A percentile compares a stretch with the other conserved stretches of the same genome.
phyloP scores from a whole-genome alignment of 1,140 invertebrate species.

The Drosophila sechellia region DNA sequence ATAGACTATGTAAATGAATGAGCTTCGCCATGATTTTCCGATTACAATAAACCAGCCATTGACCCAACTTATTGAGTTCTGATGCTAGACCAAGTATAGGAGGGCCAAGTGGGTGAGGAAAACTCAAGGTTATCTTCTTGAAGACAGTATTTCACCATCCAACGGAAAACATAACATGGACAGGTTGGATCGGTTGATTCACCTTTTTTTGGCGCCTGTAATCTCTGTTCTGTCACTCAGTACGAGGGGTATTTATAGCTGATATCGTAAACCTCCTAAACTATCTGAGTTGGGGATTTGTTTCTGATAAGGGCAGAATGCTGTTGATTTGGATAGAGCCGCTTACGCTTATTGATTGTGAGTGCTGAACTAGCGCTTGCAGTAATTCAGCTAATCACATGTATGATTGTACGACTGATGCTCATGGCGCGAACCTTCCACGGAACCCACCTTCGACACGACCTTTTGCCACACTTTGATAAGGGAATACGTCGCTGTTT shows the following conservation, averaged over 20 bases:
- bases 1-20: background rate
- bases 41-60: conserved; percentile 27
- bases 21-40: background rate
- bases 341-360: background rate
- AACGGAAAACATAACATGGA: background rate
- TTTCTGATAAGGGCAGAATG: conserved; percentile 6
- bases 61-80: conserved; percentile 32
- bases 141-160: conserved; percentile 25
- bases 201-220: conserved; percentile 8
- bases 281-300: conserved; percentile 5
- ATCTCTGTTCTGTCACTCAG: conserved; percentile 22
- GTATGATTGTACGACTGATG: background rate
- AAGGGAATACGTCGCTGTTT: conserved; percentile 1
- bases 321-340: conserved; percentile 1
- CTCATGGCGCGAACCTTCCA: background rate
- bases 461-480: conserved; percentile 28
- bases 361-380: background rate
- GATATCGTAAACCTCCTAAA: conserved; percentile 15
- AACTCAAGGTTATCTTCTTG: background rate
- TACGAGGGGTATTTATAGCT: conserved; percentile 5
- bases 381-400: background rate
- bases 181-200: conserved; percentile 9
- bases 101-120: background rate
- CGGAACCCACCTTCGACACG: conserved; percentile 42
- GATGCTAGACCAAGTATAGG: background rate